Evolutionary conservation across 2,888 invertebrate species (phyloP).

Genomic region (Lacanobia wlatinum): DNA sequence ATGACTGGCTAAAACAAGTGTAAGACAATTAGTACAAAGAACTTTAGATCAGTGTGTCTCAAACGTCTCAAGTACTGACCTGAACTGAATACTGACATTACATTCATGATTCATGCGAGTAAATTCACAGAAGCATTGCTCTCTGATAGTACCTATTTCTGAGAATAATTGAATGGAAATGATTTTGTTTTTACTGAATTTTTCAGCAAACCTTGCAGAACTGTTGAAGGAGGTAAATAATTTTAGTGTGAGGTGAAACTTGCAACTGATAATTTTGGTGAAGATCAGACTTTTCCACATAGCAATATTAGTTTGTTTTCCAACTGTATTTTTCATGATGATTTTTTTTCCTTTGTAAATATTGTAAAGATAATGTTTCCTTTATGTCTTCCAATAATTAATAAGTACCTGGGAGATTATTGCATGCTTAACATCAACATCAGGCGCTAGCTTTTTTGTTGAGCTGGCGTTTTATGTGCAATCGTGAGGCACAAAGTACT

Average conservation of each 20-base stretch:
- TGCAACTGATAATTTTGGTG: background rate
- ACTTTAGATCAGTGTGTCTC: constrained; percentile 28
- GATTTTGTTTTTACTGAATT: background rate
- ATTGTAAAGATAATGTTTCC: background rate
- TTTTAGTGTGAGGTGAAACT: background rate
- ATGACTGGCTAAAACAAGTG: background rate
- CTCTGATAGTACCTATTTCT: constrained; percentile 13
- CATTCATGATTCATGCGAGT: constrained; percentile 45
- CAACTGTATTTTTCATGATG: background rate
- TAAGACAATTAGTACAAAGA: background rate
- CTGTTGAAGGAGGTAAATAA: no score
- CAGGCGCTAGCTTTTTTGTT: no score
- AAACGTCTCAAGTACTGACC: constrained; percentile 16
- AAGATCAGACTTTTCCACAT: no score
- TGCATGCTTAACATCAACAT: no score
- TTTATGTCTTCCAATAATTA: background rate
- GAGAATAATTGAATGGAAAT: constrained; percentile 21
- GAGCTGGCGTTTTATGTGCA: background rate
- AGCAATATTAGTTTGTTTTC: no score
- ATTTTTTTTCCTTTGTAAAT: background rate
- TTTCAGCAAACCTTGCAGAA: no score
- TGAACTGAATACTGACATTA: constrained; percentile 51
- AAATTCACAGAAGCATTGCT: constrained; percentile 24
- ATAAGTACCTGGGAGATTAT: no score
- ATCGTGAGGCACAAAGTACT: background rate